phyloP scores from a whole-genome alignment of 2,113 vertebrate genomes.

The Leucopsar rothschildi region DNA sequence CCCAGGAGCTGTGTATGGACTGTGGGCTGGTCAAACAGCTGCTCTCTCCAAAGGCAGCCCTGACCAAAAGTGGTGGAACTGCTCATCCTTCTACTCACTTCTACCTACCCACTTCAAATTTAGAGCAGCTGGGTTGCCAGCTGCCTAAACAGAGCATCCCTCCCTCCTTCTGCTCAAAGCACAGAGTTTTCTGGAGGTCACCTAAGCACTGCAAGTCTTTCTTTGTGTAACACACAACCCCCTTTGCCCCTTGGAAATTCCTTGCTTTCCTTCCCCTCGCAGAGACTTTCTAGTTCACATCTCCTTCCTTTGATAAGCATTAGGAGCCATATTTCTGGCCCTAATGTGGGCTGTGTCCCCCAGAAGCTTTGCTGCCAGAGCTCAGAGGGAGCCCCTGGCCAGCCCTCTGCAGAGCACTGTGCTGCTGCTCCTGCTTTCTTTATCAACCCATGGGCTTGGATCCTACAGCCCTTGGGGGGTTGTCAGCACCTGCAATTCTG shows the following conservation, averaged over 20 bases:
- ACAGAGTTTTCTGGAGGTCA: neutral
- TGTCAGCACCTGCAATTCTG: neutral
- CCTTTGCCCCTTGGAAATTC: neutral
- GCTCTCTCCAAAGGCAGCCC: neutral
- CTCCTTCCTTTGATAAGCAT: neutral
- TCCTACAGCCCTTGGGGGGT: no score
- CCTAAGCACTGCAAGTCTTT: neutral
- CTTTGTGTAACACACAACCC: neutral
- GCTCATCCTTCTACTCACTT: neutral
- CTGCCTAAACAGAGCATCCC: neutral
- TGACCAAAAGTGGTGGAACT: neutral
- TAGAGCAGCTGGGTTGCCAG: neutral
- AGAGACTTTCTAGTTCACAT: neutral
- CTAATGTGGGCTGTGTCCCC: accelerated
- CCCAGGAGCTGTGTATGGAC: neutral
- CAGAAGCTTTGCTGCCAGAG: neutral
- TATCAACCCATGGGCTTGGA: neutral
- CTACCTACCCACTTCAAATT: neutral
- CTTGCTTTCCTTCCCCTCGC: neutral
- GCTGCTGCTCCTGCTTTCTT: neutral
- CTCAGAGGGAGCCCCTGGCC: accelerated
- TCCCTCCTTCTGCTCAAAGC: neutral
- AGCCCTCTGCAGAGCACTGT: neutral
- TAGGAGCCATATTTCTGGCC: neutral
- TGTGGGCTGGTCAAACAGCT: neutral